Percentiles rank a stretch among this genome's conserved stretches.
These are phyloP conservation scores for Proterorhinus semilunaris DNA, from an alignment of 2,113 vertebrate species.

Conservation along the genomic window DNA sequence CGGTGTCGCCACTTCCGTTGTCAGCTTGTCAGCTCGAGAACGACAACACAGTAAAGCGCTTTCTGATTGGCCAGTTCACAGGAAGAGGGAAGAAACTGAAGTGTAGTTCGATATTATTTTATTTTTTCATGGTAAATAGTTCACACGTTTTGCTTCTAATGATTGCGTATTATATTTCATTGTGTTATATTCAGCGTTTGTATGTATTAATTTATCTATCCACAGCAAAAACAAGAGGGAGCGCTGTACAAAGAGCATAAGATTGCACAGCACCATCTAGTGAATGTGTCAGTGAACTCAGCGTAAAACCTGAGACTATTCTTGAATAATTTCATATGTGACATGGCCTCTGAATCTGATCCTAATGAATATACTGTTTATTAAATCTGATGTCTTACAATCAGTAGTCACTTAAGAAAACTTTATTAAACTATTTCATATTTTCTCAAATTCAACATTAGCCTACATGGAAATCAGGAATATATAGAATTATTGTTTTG, in stretches of 20 bases:
- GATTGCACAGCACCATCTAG: constrained; percentile 39
- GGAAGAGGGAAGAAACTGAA: background rate
- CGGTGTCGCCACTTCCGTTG: constrained; percentile 49
- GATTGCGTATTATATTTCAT: background rate
- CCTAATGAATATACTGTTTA: too few species aligned
- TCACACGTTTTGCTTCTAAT: too few species aligned
- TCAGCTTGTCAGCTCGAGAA: constrained; percentile 50
- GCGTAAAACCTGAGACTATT: too few species aligned
- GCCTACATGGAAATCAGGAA: too few species aligned
- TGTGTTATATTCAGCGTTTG: background rate
- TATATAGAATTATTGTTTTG: too few species aligned
- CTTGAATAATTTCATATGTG: background rate
- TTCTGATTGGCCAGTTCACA: constrained; percentile 62
- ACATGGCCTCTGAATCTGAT: background rate
- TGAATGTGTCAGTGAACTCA: constrained; percentile 3
- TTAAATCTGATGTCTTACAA: too few species aligned
- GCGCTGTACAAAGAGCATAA: background rate
- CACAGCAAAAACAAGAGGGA: background rate
- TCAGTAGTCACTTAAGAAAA: too few species aligned
- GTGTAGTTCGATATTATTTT: background rate
- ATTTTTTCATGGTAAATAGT: background rate
- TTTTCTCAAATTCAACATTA: too few species aligned
- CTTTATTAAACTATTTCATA: too few species aligned
- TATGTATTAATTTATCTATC: background rate
- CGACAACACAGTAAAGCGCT: constrained; percentile 64